Conservation (phyloP, 2,113 vertebrate species). For the Pseudolaguvia tuberculata region DNA sequence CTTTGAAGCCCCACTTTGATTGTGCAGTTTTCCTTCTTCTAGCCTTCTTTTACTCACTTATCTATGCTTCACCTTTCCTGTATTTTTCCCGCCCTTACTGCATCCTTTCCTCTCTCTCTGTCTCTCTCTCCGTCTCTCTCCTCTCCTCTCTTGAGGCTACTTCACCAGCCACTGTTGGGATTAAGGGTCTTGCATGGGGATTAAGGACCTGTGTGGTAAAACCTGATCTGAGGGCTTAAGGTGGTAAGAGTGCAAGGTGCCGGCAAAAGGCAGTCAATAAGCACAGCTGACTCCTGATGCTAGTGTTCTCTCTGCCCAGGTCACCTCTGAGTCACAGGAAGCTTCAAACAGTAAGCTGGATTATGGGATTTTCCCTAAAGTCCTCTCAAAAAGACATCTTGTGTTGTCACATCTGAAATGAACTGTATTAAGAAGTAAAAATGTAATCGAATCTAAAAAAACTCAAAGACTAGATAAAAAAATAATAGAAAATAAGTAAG, state of each 20-base stretch:
- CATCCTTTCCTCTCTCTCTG: neutral
- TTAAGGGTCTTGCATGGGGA: constrained; percentile 28
- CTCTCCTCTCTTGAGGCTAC: constrained; percentile 49
- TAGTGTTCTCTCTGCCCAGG: neutral
- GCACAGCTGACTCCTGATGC: constrained; percentile 12
- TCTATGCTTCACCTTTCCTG: constrained; percentile 48
- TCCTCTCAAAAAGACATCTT: constrained; percentile 19
- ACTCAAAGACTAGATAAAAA: constrained; percentile 16
- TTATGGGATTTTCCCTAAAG: constrained; percentile 18
- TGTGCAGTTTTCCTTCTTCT: constrained; percentile 72
- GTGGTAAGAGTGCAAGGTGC: constrained; percentile 17
- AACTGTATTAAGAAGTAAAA: constrained; percentile 3
- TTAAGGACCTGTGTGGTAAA: constrained; percentile 28
- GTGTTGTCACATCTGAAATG: neutral
- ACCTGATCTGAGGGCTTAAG: constrained; percentile 34
- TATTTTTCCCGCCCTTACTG: constrained; percentile 52
- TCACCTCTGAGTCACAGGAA: constrained; percentile 23
- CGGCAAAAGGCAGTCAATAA: constrained; percentile 35
- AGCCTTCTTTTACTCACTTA: constrained; percentile 53
- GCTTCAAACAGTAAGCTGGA: constrained; percentile 4
- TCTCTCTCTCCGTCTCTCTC: constrained; percentile 18
- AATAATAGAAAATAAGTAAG: too few relatives aligned
- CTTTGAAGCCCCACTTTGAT: constrained; percentile 99
- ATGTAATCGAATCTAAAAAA: too few relatives aligned
- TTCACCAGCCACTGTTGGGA: neutral